Evolutionary conservation across 2,888 invertebrate genomes (phyloP).

Genomic region (Agrotis exclamationis): DNA sequence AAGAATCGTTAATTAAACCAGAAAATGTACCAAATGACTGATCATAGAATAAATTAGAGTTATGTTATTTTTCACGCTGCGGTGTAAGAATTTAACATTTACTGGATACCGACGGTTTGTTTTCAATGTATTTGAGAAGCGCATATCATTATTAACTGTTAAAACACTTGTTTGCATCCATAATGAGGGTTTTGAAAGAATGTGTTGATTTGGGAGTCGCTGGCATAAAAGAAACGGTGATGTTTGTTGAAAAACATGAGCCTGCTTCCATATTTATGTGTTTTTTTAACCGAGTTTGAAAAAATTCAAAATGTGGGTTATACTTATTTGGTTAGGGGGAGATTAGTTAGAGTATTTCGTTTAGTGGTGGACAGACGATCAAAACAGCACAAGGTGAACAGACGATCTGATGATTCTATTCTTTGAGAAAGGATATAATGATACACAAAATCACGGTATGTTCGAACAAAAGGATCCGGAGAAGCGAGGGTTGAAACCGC

Average conservation of each 20-base stretch:
- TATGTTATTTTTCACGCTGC: slow-evolving; percentile 84
- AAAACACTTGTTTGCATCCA: slow-evolving; percentile 47
- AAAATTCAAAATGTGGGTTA: not conserved
- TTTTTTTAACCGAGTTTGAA: not conserved
- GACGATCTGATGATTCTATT: too few species aligned
- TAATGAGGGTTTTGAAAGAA: slow-evolving; percentile 62
- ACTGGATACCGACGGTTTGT: slow-evolving; percentile 76
- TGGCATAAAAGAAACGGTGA: slow-evolving; percentile 19
- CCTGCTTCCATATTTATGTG: slow-evolving; percentile 8
- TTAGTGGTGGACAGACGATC: too few species aligned
- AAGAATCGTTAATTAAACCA: slow-evolving; percentile 84
- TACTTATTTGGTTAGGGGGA: not conserved
- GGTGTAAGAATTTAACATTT: slow-evolving; percentile 84
- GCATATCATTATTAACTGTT: slow-evolving; percentile 63
- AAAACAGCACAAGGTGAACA: too few species aligned
- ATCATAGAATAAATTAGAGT: slow-evolving; percentile 87
- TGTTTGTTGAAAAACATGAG: slow-evolving; percentile 37
- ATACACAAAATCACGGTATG: too few species aligned
- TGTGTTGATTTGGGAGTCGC: slow-evolving; percentile 18
- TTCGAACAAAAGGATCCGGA: too few species aligned
- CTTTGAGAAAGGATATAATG: too few species aligned
- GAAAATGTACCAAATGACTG: slow-evolving; percentile 77
- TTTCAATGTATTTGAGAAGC: slow-evolving; percentile 77
- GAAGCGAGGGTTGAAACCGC: too few species aligned
- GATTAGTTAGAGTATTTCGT: too few species aligned